Percentiles rank a stretch among this genome's conserved stretches.
Evolutionary conservation across 92 coral and sea anemone genomes (phyloP).

Genomic region (Porites lobata): DNA sequence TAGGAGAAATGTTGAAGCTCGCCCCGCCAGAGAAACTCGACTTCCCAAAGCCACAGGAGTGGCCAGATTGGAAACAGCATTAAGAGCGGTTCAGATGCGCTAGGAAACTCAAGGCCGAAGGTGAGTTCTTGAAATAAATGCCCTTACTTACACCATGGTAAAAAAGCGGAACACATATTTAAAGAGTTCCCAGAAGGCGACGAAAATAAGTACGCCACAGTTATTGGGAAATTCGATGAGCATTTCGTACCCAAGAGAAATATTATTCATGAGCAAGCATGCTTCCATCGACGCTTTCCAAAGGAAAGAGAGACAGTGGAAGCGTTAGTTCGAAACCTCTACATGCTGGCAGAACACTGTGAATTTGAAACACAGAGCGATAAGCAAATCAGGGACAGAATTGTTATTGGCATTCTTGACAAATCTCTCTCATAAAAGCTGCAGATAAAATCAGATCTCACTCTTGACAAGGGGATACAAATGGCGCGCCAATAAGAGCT

Average conservation of each 20-base stretch:
- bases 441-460: constrained; percentile 57
- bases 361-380: constrained; percentile 35
- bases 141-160: constrained; percentile 64
- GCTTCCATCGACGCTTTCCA: too few species aligned
- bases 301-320: constrained; percentile 37
- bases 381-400: constrained; percentile 60
- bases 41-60: constrained; percentile 49
- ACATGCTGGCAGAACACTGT: constrained; percentile 48
- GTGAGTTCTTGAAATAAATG: constrained; percentile 51
- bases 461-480: constrained; percentile 44
- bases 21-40: constrained; percentile 18
- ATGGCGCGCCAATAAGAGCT: constrained; percentile 62
- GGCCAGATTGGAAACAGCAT: constrained; percentile 59
- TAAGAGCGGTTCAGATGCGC: constrained; percentile 44
- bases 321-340: constrained; percentile 29
- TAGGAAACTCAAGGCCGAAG: constrained; percentile 37
- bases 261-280: too few species aligned
- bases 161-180: constrained; percentile 22
- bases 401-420: constrained; percentile 59
- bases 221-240: too few species aligned
- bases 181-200: too few species aligned
- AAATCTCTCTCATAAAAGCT: constrained; percentile 47
- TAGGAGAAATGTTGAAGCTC: constrained; percentile 10
- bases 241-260: too few species aligned
- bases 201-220: too few species aligned